A percentile compares a stretch with the other conserved stretches of the same genome.
Conservation (phyloP, 2,113 vertebrate species). For the Barnardius zonarius region DNA sequence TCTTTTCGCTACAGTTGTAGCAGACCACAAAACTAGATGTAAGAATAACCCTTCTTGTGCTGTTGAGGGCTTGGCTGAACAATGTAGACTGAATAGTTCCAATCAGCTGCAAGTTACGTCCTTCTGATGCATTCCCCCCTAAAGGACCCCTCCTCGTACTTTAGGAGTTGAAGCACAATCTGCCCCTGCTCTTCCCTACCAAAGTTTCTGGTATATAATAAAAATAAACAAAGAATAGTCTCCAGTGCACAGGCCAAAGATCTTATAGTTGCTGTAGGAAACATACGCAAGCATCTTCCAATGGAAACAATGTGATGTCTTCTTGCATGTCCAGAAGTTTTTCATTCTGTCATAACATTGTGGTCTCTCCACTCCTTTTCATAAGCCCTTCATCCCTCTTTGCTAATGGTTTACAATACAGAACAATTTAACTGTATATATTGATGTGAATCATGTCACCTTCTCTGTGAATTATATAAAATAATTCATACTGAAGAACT, state of each 20-base stretch:
- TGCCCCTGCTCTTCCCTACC: background rate
- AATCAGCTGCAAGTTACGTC: background rate
- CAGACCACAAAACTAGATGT: background rate
- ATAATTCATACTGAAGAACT: slow-evolving; percentile 35
- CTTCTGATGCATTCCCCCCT: background rate
- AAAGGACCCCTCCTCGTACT: fast-evolving
- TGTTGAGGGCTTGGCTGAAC: background rate
- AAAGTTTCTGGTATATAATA: background rate
- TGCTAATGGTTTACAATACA: slow-evolving; percentile 59
- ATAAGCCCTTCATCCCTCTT: slow-evolving; percentile 57
- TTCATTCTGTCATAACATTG: slow-evolving; percentile 57
- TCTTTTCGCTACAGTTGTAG: background rate
- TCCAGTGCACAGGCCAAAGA: slow-evolving; percentile 25
- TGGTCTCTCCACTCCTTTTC: slow-evolving; percentile 43
- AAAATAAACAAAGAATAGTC: slow-evolving; percentile 23
- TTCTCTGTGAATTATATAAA: slow-evolving; percentile 50
- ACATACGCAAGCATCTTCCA: slow-evolving; percentile 34
- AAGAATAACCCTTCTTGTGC: background rate
- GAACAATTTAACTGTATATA: slow-evolving; percentile 55
- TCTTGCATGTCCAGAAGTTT: slow-evolving; percentile 37
- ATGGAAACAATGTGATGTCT: slow-evolving; percentile 47
- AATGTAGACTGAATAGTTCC: background rate
- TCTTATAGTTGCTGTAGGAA: slow-evolving; percentile 32
- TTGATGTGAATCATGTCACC: slow-evolving; percentile 63
- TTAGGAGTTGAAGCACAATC: background rate